Base-by-base conservation (phyloP, 2,797 vertebrate species). In the Novumbra hubbsi region DNA sequence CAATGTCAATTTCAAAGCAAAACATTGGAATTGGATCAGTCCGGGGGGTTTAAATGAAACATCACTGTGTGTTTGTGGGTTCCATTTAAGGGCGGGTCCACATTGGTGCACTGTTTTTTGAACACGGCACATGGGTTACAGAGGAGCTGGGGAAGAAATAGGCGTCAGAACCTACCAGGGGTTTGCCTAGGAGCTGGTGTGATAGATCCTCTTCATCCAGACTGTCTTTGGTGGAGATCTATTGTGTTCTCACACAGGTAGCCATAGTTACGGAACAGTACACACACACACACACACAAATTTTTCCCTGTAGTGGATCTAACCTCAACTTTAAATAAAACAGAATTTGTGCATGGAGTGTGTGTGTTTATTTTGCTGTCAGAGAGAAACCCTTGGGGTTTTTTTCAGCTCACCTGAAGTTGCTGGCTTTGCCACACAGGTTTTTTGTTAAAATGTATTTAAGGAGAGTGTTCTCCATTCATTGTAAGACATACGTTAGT, bases 301-400 rank as follows among this genome's bases (percentile, higher is more conserved):
- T 80, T 79, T 83, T 79, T 85, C 75, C 78, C 68, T 73, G 78
- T 57, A 57, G 21, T 80, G 82, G 77, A 81, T 64, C 48, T 38
- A 76, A 65, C 6, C 41, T 62, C 70, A 71, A 45, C 84, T 89
- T 87, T 81, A 90, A 92, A 92, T 92, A 92, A 90, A 90, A 88
- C 84, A 87, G 87, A 89, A 91, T 92, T 82, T 83, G 76, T 81
- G 81, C 66, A 49, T 57, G 45, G 41, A 69, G 68, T 41, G 28
- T 52, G 30, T 27, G 30, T 76, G 27, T 49, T 14, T 72, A 30
- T 60, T 68, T 50, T 60, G 45, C 60, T 41, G 34, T 32, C 76
- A 79, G 76, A 41, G 79, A 81, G 85, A 88, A 87, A 87, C 89
- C 88, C 86, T 68, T 49, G 71, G 80, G 84, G 87, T 80, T 79